phyloP scores from a whole-genome alignment of 1,140 invertebrate genomes.

The Schlechtendalia chinensis region DNA sequence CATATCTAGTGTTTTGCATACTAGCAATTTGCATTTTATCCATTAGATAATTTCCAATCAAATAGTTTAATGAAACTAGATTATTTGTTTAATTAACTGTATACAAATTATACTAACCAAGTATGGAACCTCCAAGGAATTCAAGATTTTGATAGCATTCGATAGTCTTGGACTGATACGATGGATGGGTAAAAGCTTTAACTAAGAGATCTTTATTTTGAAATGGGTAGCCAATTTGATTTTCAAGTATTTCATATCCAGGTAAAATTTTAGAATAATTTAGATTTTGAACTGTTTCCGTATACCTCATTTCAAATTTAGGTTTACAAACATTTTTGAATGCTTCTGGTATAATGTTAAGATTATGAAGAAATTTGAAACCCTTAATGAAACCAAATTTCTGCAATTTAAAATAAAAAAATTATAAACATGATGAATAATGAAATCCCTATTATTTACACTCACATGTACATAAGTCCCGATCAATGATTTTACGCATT shows the following conservation, averaged over 20 bases:
- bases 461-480: constrained; percentile 55
- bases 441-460: background rate
- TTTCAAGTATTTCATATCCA: constrained; percentile 66
- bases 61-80: too few relatives aligned
- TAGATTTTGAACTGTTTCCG: too few relatives aligned
- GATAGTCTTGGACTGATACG: constrained; percentile 90
- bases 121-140: constrained; percentile 95
- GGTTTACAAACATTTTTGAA: background rate
- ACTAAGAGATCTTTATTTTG: constrained; percentile 80
- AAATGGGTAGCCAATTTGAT: constrained; percentile 82
- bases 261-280: constrained; percentile 13
- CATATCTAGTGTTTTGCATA: too few relatives aligned
- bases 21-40: too few relatives aligned
- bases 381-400: constrained; percentile 30
- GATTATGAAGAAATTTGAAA: constrained; percentile 22
- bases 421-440: background rate
- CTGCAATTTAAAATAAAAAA: background rate
- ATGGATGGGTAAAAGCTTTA: constrained; percentile 95
- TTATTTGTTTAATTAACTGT: too few relatives aligned
- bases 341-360: constrained; percentile 37
- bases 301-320: background rate
- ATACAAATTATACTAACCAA: constrained; percentile 61
- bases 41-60: too few relatives aligned
- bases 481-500: constrained; percentile 97
- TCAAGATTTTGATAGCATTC: constrained; percentile 97